Percentiles rank a stretch among this genome's conserved stretches.
phyloP scores from a whole-genome alignment of 2,888 invertebrate genomes.

The Lycia hirtaria region DNA sequence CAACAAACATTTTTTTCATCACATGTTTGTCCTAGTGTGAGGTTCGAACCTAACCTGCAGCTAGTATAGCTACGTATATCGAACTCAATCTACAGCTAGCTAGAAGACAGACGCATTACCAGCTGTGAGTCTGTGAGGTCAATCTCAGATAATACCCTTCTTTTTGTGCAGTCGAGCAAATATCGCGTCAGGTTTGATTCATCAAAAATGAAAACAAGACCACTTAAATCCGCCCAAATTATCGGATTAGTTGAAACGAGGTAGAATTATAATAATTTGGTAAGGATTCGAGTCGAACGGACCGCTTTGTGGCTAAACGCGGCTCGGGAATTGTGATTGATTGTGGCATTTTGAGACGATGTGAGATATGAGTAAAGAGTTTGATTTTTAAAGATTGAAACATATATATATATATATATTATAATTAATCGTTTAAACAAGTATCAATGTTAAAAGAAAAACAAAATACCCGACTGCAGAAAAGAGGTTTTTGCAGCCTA shows the following conservation, averaged over 20 bases:
- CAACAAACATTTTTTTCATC: too few relatives aligned
- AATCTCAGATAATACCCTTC: too few relatives aligned
- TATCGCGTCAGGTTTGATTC: not conserved
- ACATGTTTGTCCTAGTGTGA: too few relatives aligned
- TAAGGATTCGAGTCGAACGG: constrained; percentile 14
- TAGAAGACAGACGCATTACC: too few relatives aligned
- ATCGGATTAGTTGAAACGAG: constrained; percentile 60
- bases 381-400: not conserved
- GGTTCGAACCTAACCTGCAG: too few relatives aligned
- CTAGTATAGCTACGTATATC: too few relatives aligned
- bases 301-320: constrained; percentile 13
- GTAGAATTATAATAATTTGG: constrained; percentile 67
- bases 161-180: not conserved
- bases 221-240: constrained; percentile 54
- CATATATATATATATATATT: not conserved
- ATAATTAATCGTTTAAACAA: too few relatives aligned
- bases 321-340: constrained; percentile 26
- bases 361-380: constrained; percentile 16
- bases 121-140: too few relatives aligned
- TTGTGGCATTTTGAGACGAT: constrained; percentile 7
- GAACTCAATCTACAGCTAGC: too few relatives aligned
- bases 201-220: constrained; percentile 35
- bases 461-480: too few relatives aligned
- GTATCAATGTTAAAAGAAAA: too few relatives aligned
- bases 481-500: too few relatives aligned